phyloP scores from a whole-genome alignment of 2,888 invertebrate species.

The Dicroscelio sp. region DNA sequence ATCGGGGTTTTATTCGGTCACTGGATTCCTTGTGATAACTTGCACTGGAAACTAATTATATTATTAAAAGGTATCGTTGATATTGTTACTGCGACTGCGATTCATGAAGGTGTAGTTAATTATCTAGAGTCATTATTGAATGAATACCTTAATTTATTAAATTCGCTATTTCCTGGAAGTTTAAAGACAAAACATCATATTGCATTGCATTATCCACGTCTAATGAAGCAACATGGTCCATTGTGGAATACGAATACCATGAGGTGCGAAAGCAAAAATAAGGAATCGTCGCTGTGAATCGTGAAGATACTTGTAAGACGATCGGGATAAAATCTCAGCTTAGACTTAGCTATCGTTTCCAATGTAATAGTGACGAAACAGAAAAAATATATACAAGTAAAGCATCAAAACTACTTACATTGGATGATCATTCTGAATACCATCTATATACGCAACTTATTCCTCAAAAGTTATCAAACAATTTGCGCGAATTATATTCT shows the following conservation, averaged over 20 bases:
- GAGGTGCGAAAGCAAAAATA: neutral
- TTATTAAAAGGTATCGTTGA: neutral
- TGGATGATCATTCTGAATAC: too few relatives aligned
- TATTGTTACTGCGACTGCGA: neutral
- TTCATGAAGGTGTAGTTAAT: neutral
- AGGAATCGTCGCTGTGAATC: neutral
- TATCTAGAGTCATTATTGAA: neutral
- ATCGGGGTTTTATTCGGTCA: neutral
- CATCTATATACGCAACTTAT: neutral
- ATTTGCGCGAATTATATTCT: neutral
- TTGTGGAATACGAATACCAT: neutral
- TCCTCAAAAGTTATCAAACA: constrained; percentile 9
- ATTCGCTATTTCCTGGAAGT: neutral
- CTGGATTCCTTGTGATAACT: neutral
- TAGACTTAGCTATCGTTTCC: constrained; percentile 54
- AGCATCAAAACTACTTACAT: too few relatives aligned
- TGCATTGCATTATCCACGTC: neutral
- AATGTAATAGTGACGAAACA: neutral
- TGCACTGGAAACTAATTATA: neutral
- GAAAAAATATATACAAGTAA: neutral
- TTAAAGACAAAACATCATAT: neutral
- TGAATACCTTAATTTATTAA: neutral
- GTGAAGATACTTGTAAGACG: constrained; percentile 55
- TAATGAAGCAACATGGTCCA: neutral
- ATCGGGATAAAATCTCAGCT: constrained; percentile 66